These are phyloP conservation scores for Drusus annulatus DNA, from an alignment of 1,140 invertebrate genomes.

Conservation along the genomic window DNA sequence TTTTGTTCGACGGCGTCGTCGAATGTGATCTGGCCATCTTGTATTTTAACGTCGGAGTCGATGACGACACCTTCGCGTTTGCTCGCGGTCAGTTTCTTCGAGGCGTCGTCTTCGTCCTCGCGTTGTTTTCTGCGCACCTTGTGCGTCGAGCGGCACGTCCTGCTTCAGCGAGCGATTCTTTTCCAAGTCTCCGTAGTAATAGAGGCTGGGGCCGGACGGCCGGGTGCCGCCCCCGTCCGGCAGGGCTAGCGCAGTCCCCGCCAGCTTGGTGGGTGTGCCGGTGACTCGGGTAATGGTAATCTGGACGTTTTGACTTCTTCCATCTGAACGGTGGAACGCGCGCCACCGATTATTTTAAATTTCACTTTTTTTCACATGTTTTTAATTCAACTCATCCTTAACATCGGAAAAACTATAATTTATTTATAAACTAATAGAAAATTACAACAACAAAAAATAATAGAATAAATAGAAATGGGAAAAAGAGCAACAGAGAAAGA, in stretches of 20 bases:
- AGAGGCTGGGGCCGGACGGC: slow-evolving; percentile 64
- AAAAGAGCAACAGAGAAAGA: no score
- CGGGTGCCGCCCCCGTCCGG: slow-evolving; percentile 58
- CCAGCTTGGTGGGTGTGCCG: slow-evolving; percentile 15
- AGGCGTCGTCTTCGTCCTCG: slow-evolving; percentile 39
- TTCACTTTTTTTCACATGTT: no score
- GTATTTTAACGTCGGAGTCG: not conserved
- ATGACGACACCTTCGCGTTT: slow-evolving; percentile 28
- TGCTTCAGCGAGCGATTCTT: slow-evolving; percentile 53
- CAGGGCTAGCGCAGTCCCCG: slow-evolving; percentile 41
- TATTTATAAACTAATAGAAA: no score
- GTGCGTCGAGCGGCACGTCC: slow-evolving; percentile 55
- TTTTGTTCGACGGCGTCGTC: not conserved
- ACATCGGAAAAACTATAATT: no score
- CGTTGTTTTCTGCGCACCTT: slow-evolving; percentile 62
- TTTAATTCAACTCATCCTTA: no score
- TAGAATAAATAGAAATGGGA: no score
- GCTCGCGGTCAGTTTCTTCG: slow-evolving; percentile 12
- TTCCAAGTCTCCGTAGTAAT: slow-evolving; percentile 69
- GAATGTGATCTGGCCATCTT: slow-evolving; percentile 25
- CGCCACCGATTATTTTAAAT: not conserved
- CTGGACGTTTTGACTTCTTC: not conserved
- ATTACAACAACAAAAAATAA: no score
- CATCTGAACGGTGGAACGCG: not conserved
- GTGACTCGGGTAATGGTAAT: not conserved